These are phyloP conservation scores for Sturnus vulgaris DNA, from an alignment of 2,113 vertebrate genomes.

Conservation along the genomic window DNA sequence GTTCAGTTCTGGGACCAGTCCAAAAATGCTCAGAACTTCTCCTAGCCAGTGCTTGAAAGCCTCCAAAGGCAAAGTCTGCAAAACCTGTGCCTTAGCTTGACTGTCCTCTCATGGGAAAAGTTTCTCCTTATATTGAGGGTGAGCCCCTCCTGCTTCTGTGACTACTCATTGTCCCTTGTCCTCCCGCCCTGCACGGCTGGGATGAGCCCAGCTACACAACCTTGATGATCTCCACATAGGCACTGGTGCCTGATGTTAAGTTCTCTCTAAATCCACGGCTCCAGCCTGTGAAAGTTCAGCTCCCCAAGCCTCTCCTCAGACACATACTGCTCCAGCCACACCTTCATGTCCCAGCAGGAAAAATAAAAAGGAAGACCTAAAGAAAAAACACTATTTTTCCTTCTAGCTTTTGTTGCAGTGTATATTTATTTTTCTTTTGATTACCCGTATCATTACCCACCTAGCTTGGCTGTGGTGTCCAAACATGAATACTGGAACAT, in stretches of 20 bases:
- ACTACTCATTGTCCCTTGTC: not conserved
- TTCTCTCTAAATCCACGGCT: not conserved
- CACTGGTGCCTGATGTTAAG: not conserved
- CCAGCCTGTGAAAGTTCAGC: not conserved
- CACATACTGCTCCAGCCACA: not conserved
- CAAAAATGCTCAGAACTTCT: not conserved
- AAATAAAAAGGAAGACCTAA: not conserved
- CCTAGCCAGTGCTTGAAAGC: not conserved
- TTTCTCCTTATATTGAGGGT: not conserved
- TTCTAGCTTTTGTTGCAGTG: not conserved
- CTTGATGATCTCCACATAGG: not conserved
- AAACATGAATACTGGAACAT: not conserved
- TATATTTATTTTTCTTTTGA: not conserved
- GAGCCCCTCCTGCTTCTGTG: not conserved
- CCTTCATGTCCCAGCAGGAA: not conserved
- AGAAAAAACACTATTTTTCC: accelerated
- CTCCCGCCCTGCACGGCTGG: accelerated
- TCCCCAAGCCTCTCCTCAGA: not conserved
- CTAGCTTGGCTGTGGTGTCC: not conserved
- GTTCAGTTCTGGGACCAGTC: not conserved
- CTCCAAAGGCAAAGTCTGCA: not conserved
- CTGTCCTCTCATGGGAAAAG: not conserved
- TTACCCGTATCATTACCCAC: not conserved
- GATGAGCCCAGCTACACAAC: not conserved
- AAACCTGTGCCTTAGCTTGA: not conserved